Base-by-base conservation (phyloP, 2,797 vertebrate species). In the Columba guinea region DNA sequence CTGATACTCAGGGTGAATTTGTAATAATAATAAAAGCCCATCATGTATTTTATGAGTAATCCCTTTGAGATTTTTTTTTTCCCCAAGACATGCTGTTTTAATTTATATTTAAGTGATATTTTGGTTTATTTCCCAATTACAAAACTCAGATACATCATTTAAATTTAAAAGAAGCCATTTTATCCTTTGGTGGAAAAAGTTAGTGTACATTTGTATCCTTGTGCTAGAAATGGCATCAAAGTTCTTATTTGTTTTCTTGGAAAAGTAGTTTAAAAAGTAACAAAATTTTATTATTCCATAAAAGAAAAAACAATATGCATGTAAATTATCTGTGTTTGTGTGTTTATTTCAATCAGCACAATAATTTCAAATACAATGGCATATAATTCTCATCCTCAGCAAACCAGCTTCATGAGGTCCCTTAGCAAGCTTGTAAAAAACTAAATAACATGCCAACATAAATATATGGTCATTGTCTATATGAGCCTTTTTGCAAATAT, bases 41-140 rank as follows among this genome's bases (percentile, higher is more conserved):
- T 37, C 5, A 14, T 46, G 24, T n/a, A 41, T 67, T 86, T 63
- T 52, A 32, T 46, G 8, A 8, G 8, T 73, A 76, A 46, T 10
- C 7, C 10, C 2, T 32, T 26, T 30, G 9, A 8, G 4, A 51
- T 52, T 7, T 4, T 10, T 41, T 35, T 41, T 19, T 4, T 1
- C 1, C 2, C 3, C 2, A 51, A 49, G 5, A 44, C 3, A 76
- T 56, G 11, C 2, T 49, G 10, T 34, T 75, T 75, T 76, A 35
- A 62, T 37, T 65, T 7, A 52, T 30, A 75, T 13, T 55, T 41
- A 65, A 75, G 10, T 67, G 11, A 58, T 48, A 62, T 35, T 84
- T 81, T 84, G 4, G 3, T 39, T 76, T 88, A 41, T 77, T 81
- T 85, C 10, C 26, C 22, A 76, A 60, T 51, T 75, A 32, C 11